Percentiles rank a stretch among this genome's conserved stretches.
phyloP scores from a whole-genome alignment of 2,113 vertebrate genomes.

The Myrmophylax atrothorax region DNA sequence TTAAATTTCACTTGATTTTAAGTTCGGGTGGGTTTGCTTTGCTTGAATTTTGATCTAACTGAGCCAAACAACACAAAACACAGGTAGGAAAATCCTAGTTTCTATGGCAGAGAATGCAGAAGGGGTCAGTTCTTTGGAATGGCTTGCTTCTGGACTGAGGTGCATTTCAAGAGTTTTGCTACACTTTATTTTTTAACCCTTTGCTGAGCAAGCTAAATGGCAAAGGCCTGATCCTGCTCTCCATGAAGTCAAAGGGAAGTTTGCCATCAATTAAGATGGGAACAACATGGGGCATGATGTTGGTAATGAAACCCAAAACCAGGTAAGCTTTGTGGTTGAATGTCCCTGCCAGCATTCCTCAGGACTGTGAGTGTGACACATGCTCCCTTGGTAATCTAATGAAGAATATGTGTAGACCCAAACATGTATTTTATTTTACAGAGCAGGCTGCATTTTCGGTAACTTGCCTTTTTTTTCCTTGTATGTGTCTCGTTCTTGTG shows the following conservation, averaged over 20 bases:
- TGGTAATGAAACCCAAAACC: conserved; percentile 2
- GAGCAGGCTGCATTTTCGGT: background rate
- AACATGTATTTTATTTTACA: conserved; percentile 19
- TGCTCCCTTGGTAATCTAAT: conserved; percentile 25
- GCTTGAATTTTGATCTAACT: conserved; percentile 23
- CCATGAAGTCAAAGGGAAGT: background rate
- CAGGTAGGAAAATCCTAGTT: conserved; percentile 24
- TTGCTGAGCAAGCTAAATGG: background rate
- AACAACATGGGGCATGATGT: background rate
- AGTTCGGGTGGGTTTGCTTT: background rate
- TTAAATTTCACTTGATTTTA: conserved; percentile 40
- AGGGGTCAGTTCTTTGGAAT: background rate
- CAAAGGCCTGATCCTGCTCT: background rate
- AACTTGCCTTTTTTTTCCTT: conserved; percentile 21
- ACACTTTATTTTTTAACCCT: background rate
- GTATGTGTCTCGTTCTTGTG: background rate
- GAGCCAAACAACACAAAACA: conserved; percentile 33
- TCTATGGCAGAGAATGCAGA: background rate
- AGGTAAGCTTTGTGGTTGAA: background rate
- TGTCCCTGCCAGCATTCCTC: conserved; percentile 30
- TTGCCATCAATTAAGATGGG: background rate
- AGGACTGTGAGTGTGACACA: background rate
- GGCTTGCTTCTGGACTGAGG: background rate
- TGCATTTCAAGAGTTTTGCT: background rate
- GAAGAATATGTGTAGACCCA: background rate